Percentiles rank a stretch among this genome's conserved stretches.
These are phyloP conservation scores for Melinopterus prodromus DNA, from an alignment of 2,888 invertebrate genomes.

Conservation along the genomic window DNA sequence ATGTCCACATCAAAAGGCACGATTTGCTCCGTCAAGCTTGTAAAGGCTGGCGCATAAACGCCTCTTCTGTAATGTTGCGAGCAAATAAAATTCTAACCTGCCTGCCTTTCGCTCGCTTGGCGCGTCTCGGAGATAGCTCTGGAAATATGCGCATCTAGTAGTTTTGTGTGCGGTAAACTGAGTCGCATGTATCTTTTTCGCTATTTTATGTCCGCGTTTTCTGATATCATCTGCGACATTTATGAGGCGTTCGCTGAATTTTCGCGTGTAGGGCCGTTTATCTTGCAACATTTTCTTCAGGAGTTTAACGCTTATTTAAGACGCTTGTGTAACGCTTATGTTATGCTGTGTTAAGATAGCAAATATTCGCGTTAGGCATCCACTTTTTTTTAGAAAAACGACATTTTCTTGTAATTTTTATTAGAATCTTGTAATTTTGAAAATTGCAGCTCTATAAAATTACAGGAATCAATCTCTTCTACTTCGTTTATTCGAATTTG, in stretches of 20 bases:
- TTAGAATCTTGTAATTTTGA: no score
- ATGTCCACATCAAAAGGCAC: slow-evolving; percentile 25
- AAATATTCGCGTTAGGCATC: no score
- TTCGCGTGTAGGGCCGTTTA: neutral
- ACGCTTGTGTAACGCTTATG: neutral
- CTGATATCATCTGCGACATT: neutral
- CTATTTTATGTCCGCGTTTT: neutral
- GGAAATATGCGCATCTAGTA: neutral
- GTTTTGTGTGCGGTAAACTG: neutral
- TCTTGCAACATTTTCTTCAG: neutral
- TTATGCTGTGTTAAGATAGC: neutral
- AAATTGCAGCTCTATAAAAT: no score
- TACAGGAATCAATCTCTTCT: no score
- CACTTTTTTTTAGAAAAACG: no score
- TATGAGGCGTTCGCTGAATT: neutral
- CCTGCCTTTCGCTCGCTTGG: neutral
- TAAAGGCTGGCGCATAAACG: slow-evolving; percentile 17
- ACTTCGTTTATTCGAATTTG: no score
- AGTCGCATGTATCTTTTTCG: neutral
- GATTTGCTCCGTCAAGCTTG: slow-evolving; percentile 20
- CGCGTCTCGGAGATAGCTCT: neutral
- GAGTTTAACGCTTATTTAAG: neutral
- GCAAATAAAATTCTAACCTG: neutral
- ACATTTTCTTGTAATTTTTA: no score
- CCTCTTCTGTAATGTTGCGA: neutral